Evolutionary conservation across 2,888 invertebrate genomes (phyloP), one percentile per base, ranked within the genome.

Genomic region (Gandaritis pyraliata): DNA sequence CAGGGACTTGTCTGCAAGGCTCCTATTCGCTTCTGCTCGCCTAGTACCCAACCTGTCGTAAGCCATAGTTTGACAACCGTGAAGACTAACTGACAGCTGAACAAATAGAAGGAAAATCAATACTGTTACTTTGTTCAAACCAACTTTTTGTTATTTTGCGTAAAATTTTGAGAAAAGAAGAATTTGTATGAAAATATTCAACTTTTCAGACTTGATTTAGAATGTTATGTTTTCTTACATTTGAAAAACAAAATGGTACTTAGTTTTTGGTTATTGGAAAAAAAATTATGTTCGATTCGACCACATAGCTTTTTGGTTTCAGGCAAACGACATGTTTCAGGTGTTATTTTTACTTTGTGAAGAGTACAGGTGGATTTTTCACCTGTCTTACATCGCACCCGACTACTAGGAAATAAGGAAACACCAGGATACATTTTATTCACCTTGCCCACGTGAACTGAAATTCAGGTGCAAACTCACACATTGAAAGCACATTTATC

Each of bases 341-440:
- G 38, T 48, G 29, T 45, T 39, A 45, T 67, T 54, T 58, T 60
- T 30, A 2, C 41, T 16, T 51, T 38, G 68, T 53, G 68, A 68
- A 74, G 78, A 78, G 72, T 71, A 71, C 72, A 83, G 82, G 85
- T 83, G 80, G 79, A 82, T 80, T 85, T 86, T 87, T 87, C 82
- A 91, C 90, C 87, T 90, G 86, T 87, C 87, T 88, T 87, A 83
- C 79, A 65, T 78, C 81, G 83, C 83, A 90, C 88, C 89, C 89
- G 85, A 74, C 62, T 83, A 92, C 89, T 73, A 88, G 89, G 90
- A 70, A 16, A 74, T 70, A 69, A 92, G 80, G 66, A 82, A 61
- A 49, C 39, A 11, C 16, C 38, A 84, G 80, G 82, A 86, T 80
- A n/a, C n/a, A 51, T 54, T 65, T 50, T 15, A 16, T 64, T 61